Evolutionary conservation across 2,113 vertebrate species (phyloP), one percentile per base, ranked within the genome.

Genomic region (Myotis davidii): DNA sequence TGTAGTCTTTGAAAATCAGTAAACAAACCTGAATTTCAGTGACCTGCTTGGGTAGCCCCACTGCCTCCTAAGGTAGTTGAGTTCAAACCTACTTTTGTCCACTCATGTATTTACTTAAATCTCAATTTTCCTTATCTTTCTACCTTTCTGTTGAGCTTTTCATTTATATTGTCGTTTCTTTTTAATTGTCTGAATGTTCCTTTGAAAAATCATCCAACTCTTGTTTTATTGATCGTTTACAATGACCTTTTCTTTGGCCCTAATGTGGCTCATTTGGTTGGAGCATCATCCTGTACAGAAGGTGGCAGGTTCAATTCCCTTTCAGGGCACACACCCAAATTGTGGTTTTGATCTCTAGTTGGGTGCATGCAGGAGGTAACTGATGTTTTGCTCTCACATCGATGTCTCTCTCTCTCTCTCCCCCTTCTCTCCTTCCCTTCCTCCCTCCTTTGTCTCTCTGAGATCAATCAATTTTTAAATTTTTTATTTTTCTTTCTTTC

Each of bases 191-290:
- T 39, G 74, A 37, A 32, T 54, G 9, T 94, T 82, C 5, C 45
- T 86, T 96, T 92, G 23, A 70, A 83, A 83, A 88, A 42, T 77
- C 34, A 77, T 34, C 64, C 37, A 72, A 72, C 20, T 82, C 37
- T 77, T 83, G 37, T 82, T 69, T 91, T 88, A 67, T 84, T 64
- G 56, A 84, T 56, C 54, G 45, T 84, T 70, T 83, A 16, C 61
- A 70, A 34, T 59, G 17, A 45, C 5, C 13, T 64, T 64, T 64
- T 29, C 29, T 64, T 64, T 64, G 61, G 61, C 13, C 61, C 12
- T 29, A 27, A 29, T 32, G 61, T 64, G 61, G 61, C 12, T 64
- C 61, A 32, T 27, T 64, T 64, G 27, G 27, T 32, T 29, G 27
- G 61, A 64, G 11, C 12, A 64, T 14, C 12, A 14, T 32, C 61